phyloP scores from a whole-genome alignment of 2,797 vertebrate genomes.

The Sorex maritimensis region DNA sequence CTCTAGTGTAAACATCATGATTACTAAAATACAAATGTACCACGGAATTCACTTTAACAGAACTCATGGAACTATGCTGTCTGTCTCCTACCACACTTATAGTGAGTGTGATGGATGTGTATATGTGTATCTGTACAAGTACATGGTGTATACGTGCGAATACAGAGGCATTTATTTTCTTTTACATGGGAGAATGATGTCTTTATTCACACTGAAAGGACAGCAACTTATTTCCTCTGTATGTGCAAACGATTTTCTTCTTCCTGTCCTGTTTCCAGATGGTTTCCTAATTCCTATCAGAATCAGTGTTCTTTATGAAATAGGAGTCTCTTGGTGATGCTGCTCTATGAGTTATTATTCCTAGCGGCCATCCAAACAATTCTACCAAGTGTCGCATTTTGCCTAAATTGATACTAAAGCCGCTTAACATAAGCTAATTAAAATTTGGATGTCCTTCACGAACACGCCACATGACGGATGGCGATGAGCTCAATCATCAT shows the following conservation, averaged over 20 bases:
- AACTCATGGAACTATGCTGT: background rate
- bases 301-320: conserved; percentile 45
- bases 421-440: conserved; percentile 84
- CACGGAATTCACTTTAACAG: background rate
- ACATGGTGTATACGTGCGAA: background rate
- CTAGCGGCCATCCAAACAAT: conserved; percentile 72
- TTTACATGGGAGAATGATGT: background rate
- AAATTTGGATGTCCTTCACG: conserved; percentile 83
- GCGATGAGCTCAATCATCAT: conserved; percentile 61
- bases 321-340: conserved; percentile 22
- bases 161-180: conserved; percentile 11
- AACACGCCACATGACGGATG: conserved; percentile 74
- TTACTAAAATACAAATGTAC: conserved; percentile 1
- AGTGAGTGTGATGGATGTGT: background rate
- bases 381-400: conserved; percentile 75
- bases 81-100: background rate
- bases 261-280: background rate
- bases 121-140: background rate
- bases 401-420: conserved; percentile 78
- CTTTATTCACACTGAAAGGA: conserved; percentile 1
- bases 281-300: conserved; percentile 42
- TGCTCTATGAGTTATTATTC: conserved; percentile 68
- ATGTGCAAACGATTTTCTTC: conserved; percentile 25
- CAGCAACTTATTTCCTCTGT: conserved; percentile 27
- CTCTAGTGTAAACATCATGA: background rate